phyloP scores from a whole-genome alignment of 2,113 vertebrate species.

The Apus apus region DNA sequence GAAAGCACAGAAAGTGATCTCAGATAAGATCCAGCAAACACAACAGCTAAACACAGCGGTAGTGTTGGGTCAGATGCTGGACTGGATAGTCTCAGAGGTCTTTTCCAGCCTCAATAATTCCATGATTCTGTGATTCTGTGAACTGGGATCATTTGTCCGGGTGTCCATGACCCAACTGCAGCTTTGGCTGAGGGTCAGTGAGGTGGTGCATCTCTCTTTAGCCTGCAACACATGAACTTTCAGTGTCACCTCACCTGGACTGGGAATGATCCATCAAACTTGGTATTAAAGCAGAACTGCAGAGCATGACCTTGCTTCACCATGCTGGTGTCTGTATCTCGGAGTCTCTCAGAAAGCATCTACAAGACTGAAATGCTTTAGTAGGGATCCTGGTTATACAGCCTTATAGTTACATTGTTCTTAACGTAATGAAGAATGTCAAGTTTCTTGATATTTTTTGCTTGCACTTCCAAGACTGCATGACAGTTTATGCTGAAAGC shows the following conservation, averaged over 20 bases:
- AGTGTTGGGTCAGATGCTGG: too few species aligned
- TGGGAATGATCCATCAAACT: background rate
- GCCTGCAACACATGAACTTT: background rate
- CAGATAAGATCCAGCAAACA: background rate
- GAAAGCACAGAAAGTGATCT: background rate
- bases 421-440: background rate
- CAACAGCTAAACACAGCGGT: background rate
- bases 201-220: background rate
- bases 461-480: background rate
- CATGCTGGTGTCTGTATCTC: rapidly evolving
- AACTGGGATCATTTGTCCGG: rapidly evolving
- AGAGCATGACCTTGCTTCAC: background rate
- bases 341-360: background rate
- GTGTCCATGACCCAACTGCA: background rate
- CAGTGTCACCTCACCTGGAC: background rate
- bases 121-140: too few species aligned
- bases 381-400: background rate
- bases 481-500: background rate
- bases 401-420: background rate
- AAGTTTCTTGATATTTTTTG: background rate
- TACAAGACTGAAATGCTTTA: background rate
- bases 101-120: too few species aligned
- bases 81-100: too few species aligned
- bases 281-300: background rate
- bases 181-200: background rate